Conservation (phyloP, 2,113 vertebrate genomes). For the Carollia perspicillata region DNA sequence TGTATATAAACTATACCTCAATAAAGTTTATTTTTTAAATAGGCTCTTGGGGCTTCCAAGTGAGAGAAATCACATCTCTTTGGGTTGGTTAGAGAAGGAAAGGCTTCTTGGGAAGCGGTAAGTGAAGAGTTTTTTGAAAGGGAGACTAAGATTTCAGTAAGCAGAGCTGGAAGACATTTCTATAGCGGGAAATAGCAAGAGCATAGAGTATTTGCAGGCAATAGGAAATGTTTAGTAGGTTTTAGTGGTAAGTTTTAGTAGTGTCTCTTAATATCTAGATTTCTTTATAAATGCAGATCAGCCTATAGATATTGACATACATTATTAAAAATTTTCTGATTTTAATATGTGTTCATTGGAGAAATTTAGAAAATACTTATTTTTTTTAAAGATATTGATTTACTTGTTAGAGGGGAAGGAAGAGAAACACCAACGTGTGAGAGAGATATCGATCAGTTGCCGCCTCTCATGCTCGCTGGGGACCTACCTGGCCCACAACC, state of each 20-base stretch:
- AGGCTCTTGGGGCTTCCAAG: background rate
- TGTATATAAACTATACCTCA: background rate
- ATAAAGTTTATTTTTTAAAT: background rate
- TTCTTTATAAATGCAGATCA: background rate
- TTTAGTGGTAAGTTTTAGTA: background rate
- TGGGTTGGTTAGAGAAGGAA: background rate
- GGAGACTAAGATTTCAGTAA: background rate
- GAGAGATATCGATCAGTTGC: no score
- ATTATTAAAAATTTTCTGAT: background rate
- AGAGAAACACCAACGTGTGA: no score
- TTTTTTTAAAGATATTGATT: background rate
- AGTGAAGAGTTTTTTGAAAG: slow-evolving; percentile 11
- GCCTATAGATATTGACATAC: background rate
- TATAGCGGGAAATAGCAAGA: background rate
- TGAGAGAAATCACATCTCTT: background rate
- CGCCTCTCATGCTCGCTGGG: no score
- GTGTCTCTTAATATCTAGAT: background rate
- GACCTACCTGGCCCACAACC: no score
- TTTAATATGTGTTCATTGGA: background rate
- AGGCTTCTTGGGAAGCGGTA: background rate
- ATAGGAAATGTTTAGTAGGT: background rate
- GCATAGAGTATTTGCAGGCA: slow-evolving; percentile 1
- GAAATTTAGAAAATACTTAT: background rate
- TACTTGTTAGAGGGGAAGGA: no score
- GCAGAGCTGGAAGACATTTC: background rate